Conservation (phyloP, 2,888 invertebrate species). For the Shargacucullia verbasci region DNA sequence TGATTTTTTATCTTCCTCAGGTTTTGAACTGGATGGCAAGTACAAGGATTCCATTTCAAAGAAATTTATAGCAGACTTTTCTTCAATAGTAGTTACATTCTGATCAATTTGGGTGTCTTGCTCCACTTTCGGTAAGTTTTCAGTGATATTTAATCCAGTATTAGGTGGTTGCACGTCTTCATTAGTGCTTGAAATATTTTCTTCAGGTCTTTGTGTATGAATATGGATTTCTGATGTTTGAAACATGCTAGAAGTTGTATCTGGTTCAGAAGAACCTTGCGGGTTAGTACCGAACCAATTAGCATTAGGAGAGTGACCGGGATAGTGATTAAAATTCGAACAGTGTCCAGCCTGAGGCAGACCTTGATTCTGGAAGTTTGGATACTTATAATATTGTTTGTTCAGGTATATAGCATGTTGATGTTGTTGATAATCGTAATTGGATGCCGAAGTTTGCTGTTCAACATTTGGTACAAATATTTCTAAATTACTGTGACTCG, state of each 20-base stretch:
- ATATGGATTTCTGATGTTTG: constrained; percentile 5
- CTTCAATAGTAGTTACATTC: constrained; percentile 27
- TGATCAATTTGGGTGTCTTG: constrained; percentile 28
- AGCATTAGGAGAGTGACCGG: constrained; percentile 20
- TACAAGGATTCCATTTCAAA: constrained; percentile 15
- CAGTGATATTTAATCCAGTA: constrained; percentile 35
- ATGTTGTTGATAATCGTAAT: constrained; percentile 26
- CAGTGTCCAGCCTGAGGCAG: constrained; percentile 47
- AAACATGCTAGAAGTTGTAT: constrained; percentile 19
- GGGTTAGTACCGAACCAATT: constrained; percentile 3
- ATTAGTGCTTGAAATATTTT: constrained; percentile 5
- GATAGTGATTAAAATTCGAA: constrained; percentile 41
- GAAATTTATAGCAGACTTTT: constrained; percentile 28
- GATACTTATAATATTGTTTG: constrained; percentile 43
- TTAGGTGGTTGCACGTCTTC: constrained; percentile 18
- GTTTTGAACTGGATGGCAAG: neutral
- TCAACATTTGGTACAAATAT: constrained; percentile 68
- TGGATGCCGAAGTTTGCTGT: constrained; percentile 23
- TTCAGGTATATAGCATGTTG: constrained; percentile 27
- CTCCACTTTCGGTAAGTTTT: constrained; percentile 31
- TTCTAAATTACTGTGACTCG: constrained; percentile 65
- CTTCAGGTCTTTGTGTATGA: constrained; percentile 9
- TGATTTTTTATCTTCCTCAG: neutral
- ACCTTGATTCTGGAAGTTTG: constrained; percentile 53
- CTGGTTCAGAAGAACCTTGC: constrained; percentile 18